Evolutionary conservation across 2,888 invertebrate species (phyloP).

Genomic region (Lottia scabra): DNA sequence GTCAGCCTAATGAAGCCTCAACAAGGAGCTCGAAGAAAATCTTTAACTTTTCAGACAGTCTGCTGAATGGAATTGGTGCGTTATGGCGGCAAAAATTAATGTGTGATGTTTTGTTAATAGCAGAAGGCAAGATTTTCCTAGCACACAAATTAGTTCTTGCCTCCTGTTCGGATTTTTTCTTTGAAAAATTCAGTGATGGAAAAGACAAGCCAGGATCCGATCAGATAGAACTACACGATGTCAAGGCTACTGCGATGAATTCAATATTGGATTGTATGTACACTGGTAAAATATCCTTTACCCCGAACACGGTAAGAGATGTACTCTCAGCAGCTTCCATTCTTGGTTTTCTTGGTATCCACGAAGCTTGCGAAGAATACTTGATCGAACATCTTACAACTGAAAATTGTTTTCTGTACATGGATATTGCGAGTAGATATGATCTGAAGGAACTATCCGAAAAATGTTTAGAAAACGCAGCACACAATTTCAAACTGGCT

Average conservation of each 20-base stretch:
- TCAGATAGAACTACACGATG: slow-evolving; percentile 37
- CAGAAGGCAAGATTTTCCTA: slow-evolving; percentile 31
- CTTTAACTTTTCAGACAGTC: slow-evolving; percentile 32
- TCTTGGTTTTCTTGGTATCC: slow-evolving; percentile 42
- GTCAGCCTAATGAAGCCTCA: background rate
- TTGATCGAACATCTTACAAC: slow-evolving; percentile 36
- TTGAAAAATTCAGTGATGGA: slow-evolving; percentile 39
- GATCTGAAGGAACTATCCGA: slow-evolving; percentile 35
- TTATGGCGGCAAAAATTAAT: slow-evolving; percentile 49
- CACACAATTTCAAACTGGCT: slow-evolving; percentile 42
- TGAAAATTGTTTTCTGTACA: slow-evolving; percentile 47
- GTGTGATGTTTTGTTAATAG: slow-evolving; percentile 46
- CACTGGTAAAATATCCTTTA: slow-evolving; percentile 44
- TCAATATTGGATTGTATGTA: slow-evolving; percentile 50
- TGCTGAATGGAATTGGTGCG: slow-evolving; percentile 48
- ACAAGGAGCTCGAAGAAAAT: slow-evolving; percentile 24
- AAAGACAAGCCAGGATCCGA: slow-evolving; percentile 9
- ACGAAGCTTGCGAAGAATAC: slow-evolving; percentile 49
- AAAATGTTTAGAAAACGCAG: slow-evolving; percentile 36
- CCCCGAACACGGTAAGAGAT: slow-evolving; percentile 42
- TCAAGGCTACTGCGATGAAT: slow-evolving; percentile 34
- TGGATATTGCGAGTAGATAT: slow-evolving; percentile 42
- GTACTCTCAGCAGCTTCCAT: slow-evolving; percentile 38
- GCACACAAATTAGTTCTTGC: slow-evolving; percentile 49
- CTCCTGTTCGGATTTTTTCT: slow-evolving; percentile 52